A percentile compares a stretch with the other conserved stretches of the same genome.
These are phyloP conservation scores for Zelostemma sp. DNA, from an alignment of 1,140 invertebrate genomes.

Conservation along the genomic window DNA sequence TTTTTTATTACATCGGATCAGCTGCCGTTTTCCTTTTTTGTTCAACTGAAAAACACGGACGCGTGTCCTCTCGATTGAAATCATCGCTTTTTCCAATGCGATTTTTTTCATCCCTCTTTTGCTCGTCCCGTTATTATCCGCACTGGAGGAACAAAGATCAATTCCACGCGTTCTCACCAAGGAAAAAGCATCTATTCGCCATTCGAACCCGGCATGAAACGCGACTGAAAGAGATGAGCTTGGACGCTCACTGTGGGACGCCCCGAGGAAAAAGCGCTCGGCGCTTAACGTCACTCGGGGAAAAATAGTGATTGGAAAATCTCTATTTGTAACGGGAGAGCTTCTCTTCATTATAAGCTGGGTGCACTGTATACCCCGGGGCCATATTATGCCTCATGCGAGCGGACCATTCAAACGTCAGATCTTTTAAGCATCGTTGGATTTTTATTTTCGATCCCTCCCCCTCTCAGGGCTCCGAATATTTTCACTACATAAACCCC, in stretches of 20 bases:
- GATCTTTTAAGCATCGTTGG: constrained; percentile 49
- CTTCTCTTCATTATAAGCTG: constrained; percentile 27
- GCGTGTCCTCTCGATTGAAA: no score
- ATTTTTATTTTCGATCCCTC: constrained; percentile 48
- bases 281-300: constrained; percentile 8
- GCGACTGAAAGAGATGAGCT: constrained; percentile 40
- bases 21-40: no score
- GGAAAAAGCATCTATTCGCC: constrained; percentile 34
- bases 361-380: constrained; percentile 18
- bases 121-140: no score
- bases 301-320: constrained; percentile 40
- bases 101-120: constrained; percentile 27
- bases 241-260: constrained; percentile 22
- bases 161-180: constrained; percentile 27
- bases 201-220: constrained; percentile 22
- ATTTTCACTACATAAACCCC: constrained; percentile 49
- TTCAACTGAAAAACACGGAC: no score
- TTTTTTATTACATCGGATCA: no score
- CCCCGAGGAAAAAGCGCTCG: constrained; percentile 8
- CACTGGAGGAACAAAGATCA: constrained; percentile 31
- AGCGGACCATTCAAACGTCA: constrained; percentile 40
- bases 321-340: constrained; percentile 39
- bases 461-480: constrained; percentile 33
- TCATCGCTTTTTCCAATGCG: constrained; percentile 21
- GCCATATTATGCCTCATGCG: constrained; percentile 24